phyloP scores from a whole-genome alignment of 2,888 invertebrate genomes.

The Orgyia antiqua region DNA sequence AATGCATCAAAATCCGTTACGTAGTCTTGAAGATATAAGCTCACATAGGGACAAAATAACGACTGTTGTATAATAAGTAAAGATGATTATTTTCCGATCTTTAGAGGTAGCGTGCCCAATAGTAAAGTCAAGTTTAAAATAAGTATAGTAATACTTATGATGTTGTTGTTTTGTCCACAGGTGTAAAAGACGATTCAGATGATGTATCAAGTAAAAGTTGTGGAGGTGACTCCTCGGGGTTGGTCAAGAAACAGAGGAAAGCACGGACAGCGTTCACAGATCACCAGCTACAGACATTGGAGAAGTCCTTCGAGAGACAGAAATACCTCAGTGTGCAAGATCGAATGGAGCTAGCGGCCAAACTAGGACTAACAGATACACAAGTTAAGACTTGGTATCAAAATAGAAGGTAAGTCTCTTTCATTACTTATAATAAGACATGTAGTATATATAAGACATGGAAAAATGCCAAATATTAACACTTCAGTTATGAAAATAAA shows the following conservation, averaged over 20 bases:
- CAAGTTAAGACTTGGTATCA: slow-evolving; percentile 99
- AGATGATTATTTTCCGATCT: too few relatives aligned
- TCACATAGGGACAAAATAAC: too few relatives aligned
- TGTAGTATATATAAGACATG: too few relatives aligned
- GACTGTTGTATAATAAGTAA: too few relatives aligned
- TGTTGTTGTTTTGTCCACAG: slow-evolving; percentile 79
- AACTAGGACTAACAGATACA: slow-evolving; percentile 97
- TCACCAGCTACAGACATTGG: slow-evolving; percentile 96
- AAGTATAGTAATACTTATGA: too few relatives aligned
- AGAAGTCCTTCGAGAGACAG: slow-evolving; percentile 97
- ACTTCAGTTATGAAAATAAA: too few relatives aligned
- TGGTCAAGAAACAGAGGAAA: slow-evolving; percentile 96
- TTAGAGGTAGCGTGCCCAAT: too few relatives aligned
- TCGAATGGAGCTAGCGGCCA: slow-evolving; percentile 97
- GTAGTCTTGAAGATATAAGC: too few relatives aligned
- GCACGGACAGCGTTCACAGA: slow-evolving; percentile 99
- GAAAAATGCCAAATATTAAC: too few relatives aligned
- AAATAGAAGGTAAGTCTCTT: slow-evolving; percentile 90
- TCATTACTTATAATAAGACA: too few relatives aligned
- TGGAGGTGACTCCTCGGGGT: slow-evolving; percentile 60
- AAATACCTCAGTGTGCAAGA: slow-evolving; percentile 98
- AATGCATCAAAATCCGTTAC: too few relatives aligned
- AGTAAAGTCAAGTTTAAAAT: too few relatives aligned
- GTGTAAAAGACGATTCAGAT: slow-evolving; percentile 91
- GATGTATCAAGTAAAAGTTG: slow-evolving; percentile 80